Evolutionary conservation across 2,797 vertebrate species (phyloP).

Genomic region (Benthosema pterotum): DNA sequence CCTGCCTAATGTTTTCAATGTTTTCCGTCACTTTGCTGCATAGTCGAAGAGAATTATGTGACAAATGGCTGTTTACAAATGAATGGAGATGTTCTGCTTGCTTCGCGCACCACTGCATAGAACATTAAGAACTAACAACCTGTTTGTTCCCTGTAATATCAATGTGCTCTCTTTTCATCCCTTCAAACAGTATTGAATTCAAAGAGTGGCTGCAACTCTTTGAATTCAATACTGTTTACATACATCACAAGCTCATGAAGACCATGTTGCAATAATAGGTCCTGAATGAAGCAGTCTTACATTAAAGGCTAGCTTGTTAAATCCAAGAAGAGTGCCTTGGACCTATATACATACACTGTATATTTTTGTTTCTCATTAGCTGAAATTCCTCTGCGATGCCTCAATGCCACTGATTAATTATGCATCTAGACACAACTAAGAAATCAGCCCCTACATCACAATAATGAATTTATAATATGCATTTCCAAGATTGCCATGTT

Average conservation of each 20-base stretch:
- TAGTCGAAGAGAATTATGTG: slow-evolving; percentile 22
- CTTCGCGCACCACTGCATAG: slow-evolving; percentile 1
- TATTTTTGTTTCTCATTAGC: slow-evolving; percentile 51
- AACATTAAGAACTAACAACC: not conserved
- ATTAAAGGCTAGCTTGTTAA: too few relatives aligned
- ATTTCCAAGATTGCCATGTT: slow-evolving; percentile 48
- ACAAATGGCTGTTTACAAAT: slow-evolving; percentile 35
- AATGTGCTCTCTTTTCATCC: not conserved
- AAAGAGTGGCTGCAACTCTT: slow-evolving; percentile 10
- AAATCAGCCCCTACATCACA: slow-evolving; percentile 43
- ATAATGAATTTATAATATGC: slow-evolving; percentile 62
- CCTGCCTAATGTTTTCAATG: too few relatives aligned
- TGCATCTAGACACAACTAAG: slow-evolving; percentile 55
- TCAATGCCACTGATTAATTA: slow-evolving; percentile 60
- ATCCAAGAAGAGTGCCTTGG: too few relatives aligned
- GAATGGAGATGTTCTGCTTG: slow-evolving; percentile 13
- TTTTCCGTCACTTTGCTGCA: slow-evolving; percentile 23
- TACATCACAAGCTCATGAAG: not conserved
- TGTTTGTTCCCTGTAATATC: not conserved
- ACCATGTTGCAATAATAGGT: too few relatives aligned
- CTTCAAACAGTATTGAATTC: too few relatives aligned
- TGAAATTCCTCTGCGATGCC: slow-evolving; percentile 19
- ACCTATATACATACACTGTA: too few relatives aligned
- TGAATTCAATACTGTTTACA: slow-evolving; percentile 32
- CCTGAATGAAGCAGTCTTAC: too few relatives aligned